Percentiles rank a stretch among this genome's conserved stretches.
Evolutionary conservation across 37 sponge, comb jelly and placozoan genomes (phyloP).

Genomic region (Halisarca cf. caerulea): DNA sequence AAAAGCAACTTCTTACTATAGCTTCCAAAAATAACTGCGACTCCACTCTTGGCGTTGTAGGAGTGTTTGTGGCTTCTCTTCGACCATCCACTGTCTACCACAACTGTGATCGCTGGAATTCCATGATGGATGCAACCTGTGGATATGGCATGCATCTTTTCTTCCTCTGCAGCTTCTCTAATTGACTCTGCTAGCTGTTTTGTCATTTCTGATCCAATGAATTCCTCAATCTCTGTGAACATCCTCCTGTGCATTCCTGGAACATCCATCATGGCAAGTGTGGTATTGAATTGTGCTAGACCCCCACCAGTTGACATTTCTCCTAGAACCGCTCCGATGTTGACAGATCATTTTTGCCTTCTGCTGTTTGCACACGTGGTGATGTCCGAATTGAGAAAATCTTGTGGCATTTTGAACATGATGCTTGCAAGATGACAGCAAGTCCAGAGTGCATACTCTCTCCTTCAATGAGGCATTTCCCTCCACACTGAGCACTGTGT

Average conservation of each 20-base stretch:
- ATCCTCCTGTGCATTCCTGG: constrained; percentile 38
- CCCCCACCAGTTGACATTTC: constrained; percentile 53
- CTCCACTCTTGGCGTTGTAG: constrained; percentile 15
- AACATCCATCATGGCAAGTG: constrained; percentile 31
- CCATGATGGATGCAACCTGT: too few relatives aligned
- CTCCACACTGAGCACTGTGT: constrained; percentile 20
- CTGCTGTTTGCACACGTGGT: neutral
- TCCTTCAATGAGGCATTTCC: neutral
- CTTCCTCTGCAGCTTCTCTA: neutral
- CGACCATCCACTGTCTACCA: too few relatives aligned
- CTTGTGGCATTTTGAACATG: constrained; percentile 1
- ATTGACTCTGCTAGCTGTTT: neutral
- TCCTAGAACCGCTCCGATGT: constrained; percentile 47
- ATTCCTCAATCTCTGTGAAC: constrained; percentile 1
- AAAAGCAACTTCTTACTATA: neutral
- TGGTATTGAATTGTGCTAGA: constrained; percentile 15
- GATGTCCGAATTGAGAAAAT: neutral
- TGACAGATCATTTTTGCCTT: constrained; percentile 31
- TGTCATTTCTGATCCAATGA: neutral
- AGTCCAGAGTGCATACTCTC: neutral
- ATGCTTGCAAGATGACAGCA: neutral
- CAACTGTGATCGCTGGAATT: too few relatives aligned
- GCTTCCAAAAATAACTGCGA: neutral
- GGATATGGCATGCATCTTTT: neutral
- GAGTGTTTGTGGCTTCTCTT: constrained; percentile 36